Conservation (phyloP, 2,797 vertebrate genomes). For the Smutsia gigantea region DNA sequence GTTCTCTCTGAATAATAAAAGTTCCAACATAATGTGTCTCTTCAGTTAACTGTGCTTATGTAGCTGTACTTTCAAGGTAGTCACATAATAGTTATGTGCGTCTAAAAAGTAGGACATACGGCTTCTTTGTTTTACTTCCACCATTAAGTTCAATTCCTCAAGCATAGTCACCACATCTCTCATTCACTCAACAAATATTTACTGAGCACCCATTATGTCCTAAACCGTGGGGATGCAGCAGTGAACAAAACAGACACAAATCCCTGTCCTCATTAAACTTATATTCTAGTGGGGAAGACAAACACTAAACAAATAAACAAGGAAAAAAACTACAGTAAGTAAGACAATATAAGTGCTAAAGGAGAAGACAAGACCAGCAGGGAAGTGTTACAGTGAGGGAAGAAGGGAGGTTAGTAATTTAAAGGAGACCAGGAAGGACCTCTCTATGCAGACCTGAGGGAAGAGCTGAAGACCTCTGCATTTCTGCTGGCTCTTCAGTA, state of each 20-base stretch:
- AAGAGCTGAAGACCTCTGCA: not conserved
- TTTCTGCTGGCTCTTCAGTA: not conserved
- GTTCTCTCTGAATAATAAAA: not conserved
- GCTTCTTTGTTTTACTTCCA: not conserved
- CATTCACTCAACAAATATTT: not conserved
- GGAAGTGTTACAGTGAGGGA: not conserved
- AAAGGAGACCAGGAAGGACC: not conserved
- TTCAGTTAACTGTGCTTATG: not conserved
- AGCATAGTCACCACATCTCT: not conserved
- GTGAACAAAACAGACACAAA: not conserved
- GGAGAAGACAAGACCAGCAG: not conserved
- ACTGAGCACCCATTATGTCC: not conserved
- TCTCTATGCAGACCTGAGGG: not conserved
- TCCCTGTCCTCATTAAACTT: not conserved
- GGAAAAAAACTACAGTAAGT: not conserved
- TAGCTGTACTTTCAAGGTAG: not conserved
- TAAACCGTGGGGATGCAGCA: not conserved
- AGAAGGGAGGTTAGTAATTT: not conserved
- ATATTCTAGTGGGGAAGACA: not conserved
- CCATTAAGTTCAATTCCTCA: not conserved
- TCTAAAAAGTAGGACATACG: not conserved
- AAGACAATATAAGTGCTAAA: not conserved
- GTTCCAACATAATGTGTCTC: not conserved
- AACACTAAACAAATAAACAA: not conserved
- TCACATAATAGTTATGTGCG: not conserved